Evolutionary conservation across 2,888 invertebrate genomes (phyloP).

Genomic region (Tipula unca): DNA sequence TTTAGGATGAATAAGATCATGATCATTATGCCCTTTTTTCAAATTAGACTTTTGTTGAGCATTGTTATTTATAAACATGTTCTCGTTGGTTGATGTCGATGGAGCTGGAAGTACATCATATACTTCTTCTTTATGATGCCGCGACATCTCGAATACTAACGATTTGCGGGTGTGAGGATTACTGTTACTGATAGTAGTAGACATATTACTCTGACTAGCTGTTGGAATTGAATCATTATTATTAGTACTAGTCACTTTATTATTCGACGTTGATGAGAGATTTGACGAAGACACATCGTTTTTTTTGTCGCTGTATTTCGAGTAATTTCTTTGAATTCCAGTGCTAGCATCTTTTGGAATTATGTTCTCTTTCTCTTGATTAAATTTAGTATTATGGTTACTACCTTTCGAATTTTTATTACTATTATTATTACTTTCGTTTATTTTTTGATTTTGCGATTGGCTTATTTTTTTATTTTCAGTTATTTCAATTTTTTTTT

Average conservation of each 20-base stretch:
- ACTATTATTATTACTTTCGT: not conserved
- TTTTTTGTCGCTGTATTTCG: conserved; percentile 20
- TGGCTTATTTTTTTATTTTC: conserved; percentile 16
- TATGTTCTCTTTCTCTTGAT: conserved; percentile 39
- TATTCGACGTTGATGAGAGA: not conserved
- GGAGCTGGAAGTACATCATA: conserved; percentile 46
- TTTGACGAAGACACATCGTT: not conserved
- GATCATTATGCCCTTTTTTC: not conserved
- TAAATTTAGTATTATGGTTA: not conserved
- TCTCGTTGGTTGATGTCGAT: conserved; percentile 28
- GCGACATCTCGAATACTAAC: conserved; percentile 61
- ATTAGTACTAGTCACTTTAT: not conserved
- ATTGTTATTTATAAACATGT: conserved; percentile 16
- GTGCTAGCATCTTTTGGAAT: conserved; percentile 32
- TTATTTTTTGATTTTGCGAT: conserved; percentile 15
- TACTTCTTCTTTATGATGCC: conserved; percentile 67
- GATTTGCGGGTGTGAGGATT: conserved; percentile 45
- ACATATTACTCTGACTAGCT: not conserved
- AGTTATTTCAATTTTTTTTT: not conserved
- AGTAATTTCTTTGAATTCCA: not conserved
- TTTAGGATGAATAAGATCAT: conserved; percentile 21
- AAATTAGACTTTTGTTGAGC: conserved; percentile 20
- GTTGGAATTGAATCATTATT: not conserved
- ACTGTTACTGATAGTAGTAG: not conserved
- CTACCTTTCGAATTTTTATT: not conserved